phyloP scores from a whole-genome alignment of 2,113 vertebrate species.

The Prolemur simus region DNA sequence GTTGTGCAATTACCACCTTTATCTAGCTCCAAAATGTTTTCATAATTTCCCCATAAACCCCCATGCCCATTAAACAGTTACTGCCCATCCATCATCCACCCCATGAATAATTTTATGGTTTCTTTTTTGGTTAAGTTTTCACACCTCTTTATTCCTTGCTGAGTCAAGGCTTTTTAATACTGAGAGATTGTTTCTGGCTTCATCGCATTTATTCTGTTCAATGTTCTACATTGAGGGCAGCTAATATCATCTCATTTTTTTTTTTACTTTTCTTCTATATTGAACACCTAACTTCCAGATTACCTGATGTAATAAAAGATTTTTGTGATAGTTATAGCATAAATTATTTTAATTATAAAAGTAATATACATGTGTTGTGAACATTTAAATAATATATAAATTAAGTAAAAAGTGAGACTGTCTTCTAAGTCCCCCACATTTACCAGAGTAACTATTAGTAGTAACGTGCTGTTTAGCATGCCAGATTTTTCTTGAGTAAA shows the following conservation, averaged over 20 bases:
- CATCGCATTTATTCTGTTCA: neutral
- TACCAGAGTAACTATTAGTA: neutral
- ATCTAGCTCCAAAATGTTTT: neutral
- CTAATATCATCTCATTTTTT: neutral
- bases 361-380: neutral
- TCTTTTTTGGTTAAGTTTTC: constrained; percentile 13
- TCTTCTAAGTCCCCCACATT: neutral
- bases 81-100: neutral
- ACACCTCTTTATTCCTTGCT: neutral
- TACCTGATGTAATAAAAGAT: neutral
- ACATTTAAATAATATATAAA: constrained; percentile 30
- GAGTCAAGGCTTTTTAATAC: neutral
- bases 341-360: constrained; percentile 31
- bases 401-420: neutral
- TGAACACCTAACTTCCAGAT: neutral
- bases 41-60: neutral
- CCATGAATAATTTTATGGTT: neutral
- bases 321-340: neutral
- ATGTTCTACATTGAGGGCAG: neutral
- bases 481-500: neutral
- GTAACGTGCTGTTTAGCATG: neutral
- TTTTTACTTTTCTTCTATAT: neutral
- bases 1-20: neutral
- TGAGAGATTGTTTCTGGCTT: neutral
- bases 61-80: neutral